Evolutionary conservation across 2,113 vertebrate species (phyloP), one percentile per base, ranked within the genome.

Genomic region (Oreocharis arfaki): DNA sequence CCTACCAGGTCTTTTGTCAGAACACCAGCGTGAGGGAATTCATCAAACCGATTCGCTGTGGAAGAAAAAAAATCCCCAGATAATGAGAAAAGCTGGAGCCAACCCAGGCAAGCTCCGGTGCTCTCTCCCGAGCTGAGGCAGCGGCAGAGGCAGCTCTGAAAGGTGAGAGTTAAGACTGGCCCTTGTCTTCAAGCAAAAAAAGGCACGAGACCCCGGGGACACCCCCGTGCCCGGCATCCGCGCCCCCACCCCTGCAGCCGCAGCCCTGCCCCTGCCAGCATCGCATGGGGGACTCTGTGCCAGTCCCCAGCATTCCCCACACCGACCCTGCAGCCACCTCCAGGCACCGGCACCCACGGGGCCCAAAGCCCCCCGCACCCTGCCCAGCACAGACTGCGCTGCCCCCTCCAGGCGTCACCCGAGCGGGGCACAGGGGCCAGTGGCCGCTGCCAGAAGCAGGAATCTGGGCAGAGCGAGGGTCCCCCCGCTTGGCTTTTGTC

Each of bases 1-100:
- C 18, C 59, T 67, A 6, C 52, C 5, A 2, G 41, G 52, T 57
- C 73, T 84, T 76, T 49, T 13, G 1, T 91, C 82, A 70, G n/a
- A 70, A 32, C 5, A 1, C 84, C 94, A 96, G 76, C 82, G 90
- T 37, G 86, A 83, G 77, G 21, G 39, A 92, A 71, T 68, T 96
- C 82, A 90, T 95, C 86, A 96, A 93, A 88, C 55, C 0, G 27
- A 96, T 59, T 64, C 69, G 70, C 32, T 50, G 63, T 60, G 59
- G 87, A 37, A 85, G 94, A 96, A 96, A 88, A 96, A 96, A n/a
- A 69, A 14, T 46, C 64, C 47, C 47, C 68, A 92, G 65, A 80
- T 84, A 94, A 92, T 11, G 32, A 90, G 78, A 47, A 80, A 76
- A 55, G 35, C 76, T 74, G 41, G 52, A 81, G 71, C 67, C 59